Conservation (phyloP, 2,888 invertebrate genomes). For the Diplolepis rosae region DNA sequence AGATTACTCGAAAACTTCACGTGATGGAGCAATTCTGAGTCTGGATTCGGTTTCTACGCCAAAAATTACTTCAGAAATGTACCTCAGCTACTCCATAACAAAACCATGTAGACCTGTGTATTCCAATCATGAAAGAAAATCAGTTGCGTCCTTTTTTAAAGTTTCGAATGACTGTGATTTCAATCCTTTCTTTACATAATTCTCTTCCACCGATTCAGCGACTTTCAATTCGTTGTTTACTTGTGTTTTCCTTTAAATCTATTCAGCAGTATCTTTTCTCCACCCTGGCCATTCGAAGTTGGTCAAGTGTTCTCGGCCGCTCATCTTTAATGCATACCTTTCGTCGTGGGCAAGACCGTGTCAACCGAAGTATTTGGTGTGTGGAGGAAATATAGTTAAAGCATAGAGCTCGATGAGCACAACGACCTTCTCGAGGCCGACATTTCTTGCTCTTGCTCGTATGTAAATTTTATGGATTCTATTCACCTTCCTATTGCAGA, state of each 20-base stretch:
- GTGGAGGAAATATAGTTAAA: slow-evolving; percentile 21
- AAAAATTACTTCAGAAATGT: no score
- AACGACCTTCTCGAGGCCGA: slow-evolving; percentile 27
- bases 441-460: slow-evolving; percentile 12
- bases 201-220: neutral
- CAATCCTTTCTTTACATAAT: slow-evolving; percentile 1
- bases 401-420: slow-evolving; percentile 25
- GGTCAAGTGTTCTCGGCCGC: slow-evolving; percentile 34
- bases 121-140: neutral
- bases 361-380: slow-evolving; percentile 37
- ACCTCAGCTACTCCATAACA: no score
- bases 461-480: slow-evolving; percentile 26
- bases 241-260: slow-evolving; percentile 10
- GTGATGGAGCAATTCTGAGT: no score
- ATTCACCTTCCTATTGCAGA: slow-evolving; percentile 18
- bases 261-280: neutral
- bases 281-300: slow-evolving; percentile 32
- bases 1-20: no score
- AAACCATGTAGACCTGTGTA: no score
- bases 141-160: neutral
- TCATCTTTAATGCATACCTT: slow-evolving; percentile 46
- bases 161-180: neutral
- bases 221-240: neutral
- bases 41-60: no score
- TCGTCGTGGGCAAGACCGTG: slow-evolving; percentile 34